Percentiles rank a stretch among this genome's conserved stretches.
phyloP scores from a whole-genome alignment of 2,113 vertebrate genomes.

The Amphiprion percula region DNA sequence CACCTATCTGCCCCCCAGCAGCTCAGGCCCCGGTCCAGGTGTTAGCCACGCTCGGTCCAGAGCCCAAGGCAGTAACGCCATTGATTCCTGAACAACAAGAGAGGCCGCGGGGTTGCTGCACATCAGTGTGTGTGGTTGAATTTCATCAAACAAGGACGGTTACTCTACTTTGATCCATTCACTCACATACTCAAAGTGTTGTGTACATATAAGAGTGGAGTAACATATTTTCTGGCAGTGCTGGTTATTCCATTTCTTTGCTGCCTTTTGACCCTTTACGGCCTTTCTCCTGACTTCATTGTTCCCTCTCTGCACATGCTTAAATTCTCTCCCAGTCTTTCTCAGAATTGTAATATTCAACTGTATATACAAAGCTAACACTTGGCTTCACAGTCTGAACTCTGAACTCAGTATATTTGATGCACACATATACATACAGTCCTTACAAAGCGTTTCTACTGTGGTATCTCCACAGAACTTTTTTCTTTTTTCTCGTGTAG shows the following conservation, averaged over 20 bases:
- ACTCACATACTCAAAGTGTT: background rate
- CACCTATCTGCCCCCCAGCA: slow-evolving; percentile 54
- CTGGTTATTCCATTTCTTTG: background rate
- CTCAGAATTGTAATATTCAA: slow-evolving; percentile 22
- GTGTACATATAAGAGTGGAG: background rate
- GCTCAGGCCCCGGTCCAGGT: slow-evolving; percentile 65
- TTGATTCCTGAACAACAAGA: slow-evolving; percentile 8
- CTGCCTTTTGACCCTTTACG: slow-evolving; percentile 7
- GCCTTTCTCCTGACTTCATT: slow-evolving; percentile 1
- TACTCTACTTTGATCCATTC: slow-evolving; percentile 30
- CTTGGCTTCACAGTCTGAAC: slow-evolving; percentile 16
- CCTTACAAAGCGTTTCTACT: slow-evolving; percentile 10
- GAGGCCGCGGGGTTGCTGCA: slow-evolving; percentile 21
- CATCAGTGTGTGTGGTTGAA: background rate
- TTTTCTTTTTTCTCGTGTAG: slow-evolving; percentile 46
- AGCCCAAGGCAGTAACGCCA: slow-evolving; percentile 20
- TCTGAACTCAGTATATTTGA: slow-evolving; percentile 32
- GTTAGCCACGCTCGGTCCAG: slow-evolving; percentile 40
- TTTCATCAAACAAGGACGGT: slow-evolving; percentile 15
- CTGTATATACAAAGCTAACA: slow-evolving; percentile 22
- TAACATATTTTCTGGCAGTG: slow-evolving; percentile 3
- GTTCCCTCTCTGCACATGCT: slow-evolving; percentile 15
- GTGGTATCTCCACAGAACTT: slow-evolving; percentile 44
- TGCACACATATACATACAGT: background rate
- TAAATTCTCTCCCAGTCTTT: background rate